Percentiles rank a stretch among this genome's conserved stretches.
These are phyloP conservation scores for Pomatostomus ruficeps DNA, from an alignment of 2,113 vertebrate species.

Conservation along the genomic window DNA sequence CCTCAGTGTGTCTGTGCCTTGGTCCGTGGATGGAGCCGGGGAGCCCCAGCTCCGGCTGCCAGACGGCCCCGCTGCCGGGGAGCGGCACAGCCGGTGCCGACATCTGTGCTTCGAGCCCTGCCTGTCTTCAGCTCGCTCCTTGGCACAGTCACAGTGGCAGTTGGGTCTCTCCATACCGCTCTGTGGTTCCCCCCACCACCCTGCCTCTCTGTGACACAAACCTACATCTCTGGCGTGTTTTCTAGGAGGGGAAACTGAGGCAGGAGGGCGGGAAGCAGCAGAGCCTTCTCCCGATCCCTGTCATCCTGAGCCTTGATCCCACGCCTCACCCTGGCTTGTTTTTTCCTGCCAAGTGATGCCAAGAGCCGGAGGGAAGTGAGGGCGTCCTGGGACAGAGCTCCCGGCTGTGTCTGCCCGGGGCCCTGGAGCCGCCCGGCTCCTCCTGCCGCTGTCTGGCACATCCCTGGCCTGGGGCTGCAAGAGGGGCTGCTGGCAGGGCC, in stretches of 20 bases:
- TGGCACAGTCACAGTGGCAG: background rate
- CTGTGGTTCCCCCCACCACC: background rate
- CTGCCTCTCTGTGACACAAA: background rate
- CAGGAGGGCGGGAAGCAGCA: background rate
- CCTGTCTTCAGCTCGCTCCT: background rate
- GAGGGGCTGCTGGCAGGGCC: background rate
- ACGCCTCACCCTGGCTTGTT: background rate
- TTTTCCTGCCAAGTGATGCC: background rate
- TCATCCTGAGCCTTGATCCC: background rate
- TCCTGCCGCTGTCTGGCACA: background rate
- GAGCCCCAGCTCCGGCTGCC: background rate
- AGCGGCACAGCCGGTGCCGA: background rate
- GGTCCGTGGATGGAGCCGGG: background rate
- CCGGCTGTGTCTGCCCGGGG: background rate
- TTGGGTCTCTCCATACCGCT: background rate
- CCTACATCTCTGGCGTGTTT: background rate
- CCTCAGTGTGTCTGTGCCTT: background rate
- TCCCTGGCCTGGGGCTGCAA: background rate
- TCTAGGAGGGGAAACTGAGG: constrained; percentile 1
- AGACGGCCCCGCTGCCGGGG: background rate
- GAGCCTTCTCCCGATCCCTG: background rate
- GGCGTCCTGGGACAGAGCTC: background rate
- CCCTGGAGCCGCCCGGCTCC: background rate
- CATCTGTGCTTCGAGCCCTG: constrained; percentile 14
- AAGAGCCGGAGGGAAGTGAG: background rate